These are phyloP conservation scores for Varanus salvator DNA, from an alignment of 2,113 vertebrate genomes.

Conservation along the genomic window DNA sequence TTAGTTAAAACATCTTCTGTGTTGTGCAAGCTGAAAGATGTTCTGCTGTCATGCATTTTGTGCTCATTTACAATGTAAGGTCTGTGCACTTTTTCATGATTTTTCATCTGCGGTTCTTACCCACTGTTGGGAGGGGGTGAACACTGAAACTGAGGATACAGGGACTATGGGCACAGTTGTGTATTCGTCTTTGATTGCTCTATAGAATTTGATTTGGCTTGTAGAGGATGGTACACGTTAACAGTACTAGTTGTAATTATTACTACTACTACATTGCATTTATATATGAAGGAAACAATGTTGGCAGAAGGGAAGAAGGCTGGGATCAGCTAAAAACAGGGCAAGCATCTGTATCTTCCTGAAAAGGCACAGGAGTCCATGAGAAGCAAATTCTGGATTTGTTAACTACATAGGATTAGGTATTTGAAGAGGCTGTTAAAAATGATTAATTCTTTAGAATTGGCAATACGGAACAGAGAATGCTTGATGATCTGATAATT, in stretches of 20 bases:
- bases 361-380: neutral
- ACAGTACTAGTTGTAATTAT: neutral
- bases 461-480: neutral
- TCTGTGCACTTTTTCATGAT: neutral
- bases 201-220: neutral
- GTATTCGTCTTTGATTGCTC: neutral
- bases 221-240: neutral
- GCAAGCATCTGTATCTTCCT: neutral
- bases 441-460: neutral
- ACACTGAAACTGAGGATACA: neutral
- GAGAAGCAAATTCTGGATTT: neutral
- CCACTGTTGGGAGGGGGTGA: neutral
- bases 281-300: neutral
- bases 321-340: neutral
- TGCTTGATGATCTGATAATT: neutral
- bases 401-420: neutral
- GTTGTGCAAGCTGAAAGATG: neutral
- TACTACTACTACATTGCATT: too few species aligned
- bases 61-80: neutral
- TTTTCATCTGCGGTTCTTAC: neutral
- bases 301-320: too few species aligned
- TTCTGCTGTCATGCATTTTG: neutral
- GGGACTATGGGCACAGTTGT: neutral
- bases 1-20: neutral
- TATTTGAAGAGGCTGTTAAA: neutral